Base-by-base conservation (phyloP, 2,113 vertebrate genomes). In the Paratilapia polleni region DNA sequence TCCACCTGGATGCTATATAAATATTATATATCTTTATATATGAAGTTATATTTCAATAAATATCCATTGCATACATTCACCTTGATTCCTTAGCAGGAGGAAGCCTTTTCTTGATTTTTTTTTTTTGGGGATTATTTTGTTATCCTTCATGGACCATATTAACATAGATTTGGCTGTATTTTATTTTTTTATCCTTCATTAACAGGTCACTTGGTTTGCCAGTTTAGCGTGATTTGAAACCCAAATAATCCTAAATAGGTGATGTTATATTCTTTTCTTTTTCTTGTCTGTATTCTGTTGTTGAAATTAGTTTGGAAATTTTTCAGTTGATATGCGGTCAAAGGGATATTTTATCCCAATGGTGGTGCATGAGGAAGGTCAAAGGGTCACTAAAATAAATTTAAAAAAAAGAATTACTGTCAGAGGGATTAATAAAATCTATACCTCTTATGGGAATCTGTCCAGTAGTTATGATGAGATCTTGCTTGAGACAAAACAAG, bases 341-440 rank as follows among this genome's bases (percentile, higher is more conserved):
- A 63, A 38, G 22, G 26, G 4, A 41, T 6, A 41, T 62, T 73
- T 54, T 47, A 14, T 58, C 31, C 74, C 58, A 20, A 2, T 82
- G 54, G 17, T 26, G 52, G 22, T 58, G 56, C 24, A 57, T 31
- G 13, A 19, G 54, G 47, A 54, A n/a, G 49, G 70, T 78, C 64
- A 70, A 13, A 3, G 11, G n/a, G 38, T 88, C 78, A 77, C 11
- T 59, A 36, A 63, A 68, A 80, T 43, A 59, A 5, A 11, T n/a
- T n/a, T n/a, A n/a, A 60, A 17, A 13, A 68, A 58, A 76, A 41
- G 10, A 60, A 63, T 58, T 17, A 20, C 61, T 77, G 6, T 77
- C 24, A 12, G 4, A 13, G n/a, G 28, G 17, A 66, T 80, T 64
- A 85, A 79, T 73, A 43, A 83, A 81, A 74, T 87, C 70, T 38